Base-by-base conservation (phyloP, 2,888 invertebrate species). In the Sepioteuthis lessoniana region DNA sequence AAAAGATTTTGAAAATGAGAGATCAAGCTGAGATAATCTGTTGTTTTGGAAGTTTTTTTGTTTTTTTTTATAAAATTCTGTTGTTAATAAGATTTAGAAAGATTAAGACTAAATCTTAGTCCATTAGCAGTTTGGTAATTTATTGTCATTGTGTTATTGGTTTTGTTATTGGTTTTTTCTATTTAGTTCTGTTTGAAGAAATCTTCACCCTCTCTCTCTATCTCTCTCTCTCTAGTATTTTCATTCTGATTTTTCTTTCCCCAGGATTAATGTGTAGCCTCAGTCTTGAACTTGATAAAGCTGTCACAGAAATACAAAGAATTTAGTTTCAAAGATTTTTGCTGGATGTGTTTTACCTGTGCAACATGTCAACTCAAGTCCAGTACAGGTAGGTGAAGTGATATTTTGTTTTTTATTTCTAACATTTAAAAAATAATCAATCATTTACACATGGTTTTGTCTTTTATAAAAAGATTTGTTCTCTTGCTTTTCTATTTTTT, bases 301-400 rank as follows among this genome's bases (percentile, higher is more conserved):
- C n/a, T 25, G 13, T 76, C n/a, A n/a, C 3, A 76, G 76, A 76
- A 76, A n/a, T 19, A 76, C 76, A 76, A n/a, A 76, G n/a, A 76
- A 76, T 76, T 76, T 76, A 76, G 76, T 76, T 76, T 76, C 76
- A 76, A n/a, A 76, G 76, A 76, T 76, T 76, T n/a, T 76, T 76
- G 76, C 76, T 76, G 76, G 76, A 76, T 76, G 76, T 76, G 76
- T n/a, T 76, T 76, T 76, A 76, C 76, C 35, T 76, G 76, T 21
- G 76, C 76, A 76, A 76, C 76, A 76, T 76, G 76, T 76, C 76
- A 2, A 35, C 76, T 76, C 76, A 76, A 76, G 76, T 76, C 76
- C 76, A 76, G 76, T 76, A 76, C n/a, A n/a, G 76, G 76, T 76
- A 76, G n/a, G 76, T 76, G n/a, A 76, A 35, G n/a, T 16, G n/a